phyloP scores from a whole-genome alignment of 2,113 vertebrate genomes.

The Cariama cristata region DNA sequence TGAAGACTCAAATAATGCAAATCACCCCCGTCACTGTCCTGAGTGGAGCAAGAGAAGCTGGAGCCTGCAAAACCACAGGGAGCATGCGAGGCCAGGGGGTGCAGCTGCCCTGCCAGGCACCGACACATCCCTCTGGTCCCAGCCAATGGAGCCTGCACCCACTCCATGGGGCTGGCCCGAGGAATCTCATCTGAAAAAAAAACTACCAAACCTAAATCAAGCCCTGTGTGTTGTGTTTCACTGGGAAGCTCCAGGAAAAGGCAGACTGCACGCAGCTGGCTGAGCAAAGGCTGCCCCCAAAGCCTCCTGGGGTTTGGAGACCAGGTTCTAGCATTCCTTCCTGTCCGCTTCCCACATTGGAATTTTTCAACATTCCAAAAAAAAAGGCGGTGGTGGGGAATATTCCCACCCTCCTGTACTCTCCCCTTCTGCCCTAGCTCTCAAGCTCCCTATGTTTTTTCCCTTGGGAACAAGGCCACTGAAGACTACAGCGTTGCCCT shows the following conservation, averaged over 20 bases:
- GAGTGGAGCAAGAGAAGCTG: neutral
- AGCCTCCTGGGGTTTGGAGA: neutral
- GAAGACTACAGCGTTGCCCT: neutral
- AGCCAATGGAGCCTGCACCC: accelerated
- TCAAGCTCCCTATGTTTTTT: accelerated
- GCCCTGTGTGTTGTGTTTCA: neutral
- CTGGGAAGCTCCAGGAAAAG: neutral
- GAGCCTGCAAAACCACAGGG: neutral
- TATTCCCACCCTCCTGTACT: neutral
- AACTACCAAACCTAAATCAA: neutral
- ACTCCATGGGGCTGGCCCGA: accelerated
- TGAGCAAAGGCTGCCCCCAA: neutral
- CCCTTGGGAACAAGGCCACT: neutral
- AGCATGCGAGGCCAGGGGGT: accelerated
- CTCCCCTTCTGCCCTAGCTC: neutral
- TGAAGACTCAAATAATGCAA: neutral
- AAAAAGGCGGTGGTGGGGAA: accelerated
- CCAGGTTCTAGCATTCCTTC: neutral
- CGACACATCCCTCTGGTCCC: accelerated
- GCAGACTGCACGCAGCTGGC: neutral
- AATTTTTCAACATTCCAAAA: neutral
- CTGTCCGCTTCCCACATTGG: accelerated
- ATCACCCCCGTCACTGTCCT: accelerated
- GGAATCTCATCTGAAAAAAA: neutral
- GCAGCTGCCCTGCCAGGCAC: neutral